A percentile compares a stretch with the other conserved stretches of the same genome.
Conservation (phyloP, 2,888 invertebrate species). For the Ophraella communa region DNA sequence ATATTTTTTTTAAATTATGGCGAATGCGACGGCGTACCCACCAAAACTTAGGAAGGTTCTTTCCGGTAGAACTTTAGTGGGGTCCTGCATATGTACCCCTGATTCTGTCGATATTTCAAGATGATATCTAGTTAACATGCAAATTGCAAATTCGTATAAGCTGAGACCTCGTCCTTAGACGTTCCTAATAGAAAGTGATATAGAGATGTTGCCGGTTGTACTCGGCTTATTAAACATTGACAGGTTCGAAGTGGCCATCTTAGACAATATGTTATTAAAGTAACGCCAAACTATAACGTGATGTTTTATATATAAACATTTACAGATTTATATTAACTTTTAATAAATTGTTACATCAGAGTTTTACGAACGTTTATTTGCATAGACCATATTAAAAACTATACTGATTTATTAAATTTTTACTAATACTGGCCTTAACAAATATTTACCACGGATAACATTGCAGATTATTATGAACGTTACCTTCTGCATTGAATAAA, state of each 20-base stretch:
- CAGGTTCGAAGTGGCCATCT: conserved; percentile 2
- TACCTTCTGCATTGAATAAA: too few species aligned
- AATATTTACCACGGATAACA: too few species aligned
- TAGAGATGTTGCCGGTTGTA: conserved; percentile 40
- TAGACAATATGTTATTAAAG: too few species aligned
- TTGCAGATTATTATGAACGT: too few species aligned
- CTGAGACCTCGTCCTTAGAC: conserved; percentile 49
- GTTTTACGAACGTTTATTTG: too few species aligned
- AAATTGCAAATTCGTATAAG: conserved; percentile 58
- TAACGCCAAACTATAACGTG: too few species aligned
- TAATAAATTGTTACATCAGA: too few species aligned
- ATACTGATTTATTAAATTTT: too few species aligned
- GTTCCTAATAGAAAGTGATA: conserved; percentile 49
- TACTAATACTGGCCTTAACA: too few species aligned
- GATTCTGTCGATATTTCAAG: conserved; percentile 58
- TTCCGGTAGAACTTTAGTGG: not conserved
- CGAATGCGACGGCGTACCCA: not conserved
- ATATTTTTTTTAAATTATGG: not conserved
- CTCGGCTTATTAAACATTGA: conserved; percentile 41
- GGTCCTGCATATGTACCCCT: conserved; percentile 29
- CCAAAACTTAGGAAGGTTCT: not conserved
- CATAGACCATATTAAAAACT: too few species aligned
- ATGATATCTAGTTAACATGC: conserved; percentile 60
- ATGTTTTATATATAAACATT: too few species aligned
- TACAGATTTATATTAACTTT: too few species aligned